Evolutionary conservation across 2,888 invertebrate genomes (phyloP), one percentile per base, ranked within the genome.

Genomic region (Parnassius smintheus): DNA sequence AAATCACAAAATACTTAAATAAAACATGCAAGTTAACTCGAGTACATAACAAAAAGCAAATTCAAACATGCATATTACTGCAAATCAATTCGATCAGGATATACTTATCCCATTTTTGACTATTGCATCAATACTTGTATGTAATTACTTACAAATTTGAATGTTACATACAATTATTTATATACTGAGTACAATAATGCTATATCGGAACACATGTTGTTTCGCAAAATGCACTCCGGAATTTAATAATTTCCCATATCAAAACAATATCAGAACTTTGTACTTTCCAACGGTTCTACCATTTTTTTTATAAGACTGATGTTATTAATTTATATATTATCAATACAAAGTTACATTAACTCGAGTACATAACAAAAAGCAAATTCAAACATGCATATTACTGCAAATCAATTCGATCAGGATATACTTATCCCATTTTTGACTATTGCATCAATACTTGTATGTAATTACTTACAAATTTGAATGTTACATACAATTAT

Each of bases 271-370:
- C 69, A 71, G 70, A 73, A 74, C 74, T 85, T 83, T 85, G 85
- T 85, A 86, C 85, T 85, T 77, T 72, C 75, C 74, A 76, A 74
- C 75, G 78, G 78, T 74, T 75, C 74, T 71, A 72, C 66, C 63
- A 35, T 65, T 68, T 72, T 67, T 70, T 62, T 60, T 48, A 64
- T 60, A 63, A 52, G 62, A 60, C 59, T 66, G 61, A 53, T 54
- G 44, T 60, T 56, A 61, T 48, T 56, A 45, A 58, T 70, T 66
- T 59, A 70, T 70, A 70, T 62, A 66, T 44, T 56, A 68, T 65
- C 61, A 66, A 65, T 70, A 68, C 62, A 69, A 61, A 70, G 65
- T 63, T 65, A 70, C 65, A 65, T 50, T 57, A 58, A 9, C 10
- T n/a, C 51, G 51, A 44, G 42, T 44, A 49, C 49, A 49, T 49